Conservation (phyloP, 2,113 vertebrate species). For the Lepisosteus oculatus region DNA sequence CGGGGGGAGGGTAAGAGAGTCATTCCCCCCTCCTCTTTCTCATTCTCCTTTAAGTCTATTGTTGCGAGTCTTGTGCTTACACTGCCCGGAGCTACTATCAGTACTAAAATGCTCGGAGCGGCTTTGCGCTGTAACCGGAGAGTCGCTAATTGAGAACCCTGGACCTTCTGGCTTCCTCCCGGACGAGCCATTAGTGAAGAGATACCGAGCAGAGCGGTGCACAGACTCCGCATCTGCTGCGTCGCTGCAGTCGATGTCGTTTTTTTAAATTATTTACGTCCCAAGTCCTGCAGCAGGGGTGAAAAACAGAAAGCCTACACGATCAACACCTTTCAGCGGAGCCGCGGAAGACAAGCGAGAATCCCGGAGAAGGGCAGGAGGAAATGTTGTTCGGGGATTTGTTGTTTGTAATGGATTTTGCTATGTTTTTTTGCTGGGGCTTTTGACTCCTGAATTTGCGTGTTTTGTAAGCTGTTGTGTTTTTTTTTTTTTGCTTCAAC, state of each 20-base stretch:
- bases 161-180: conserved; percentile 14
- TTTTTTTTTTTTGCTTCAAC: too few relatives aligned
- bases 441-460: too few relatives aligned
- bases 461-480: too few relatives aligned
- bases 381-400: too few relatives aligned
- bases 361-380: too few relatives aligned
- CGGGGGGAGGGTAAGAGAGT: conserved; percentile 30
- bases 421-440: too few relatives aligned
- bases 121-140: conserved; percentile 15
- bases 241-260: conserved; percentile 12
- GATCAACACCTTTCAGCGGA: conserved; percentile 10
- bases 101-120: conserved; percentile 26
- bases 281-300: background rate
- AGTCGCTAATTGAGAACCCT: conserved; percentile 25
- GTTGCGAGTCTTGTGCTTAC: conserved; percentile 58
- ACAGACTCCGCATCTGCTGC: conserved; percentile 5
- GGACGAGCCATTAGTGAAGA: conserved; percentile 20
- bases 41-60: conserved; percentile 58
- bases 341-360: background rate
- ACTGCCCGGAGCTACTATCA: conserved; percentile 37
- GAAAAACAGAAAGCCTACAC: background rate
- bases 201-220: background rate
- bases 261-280: conserved; percentile 11
- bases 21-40: conserved; percentile 33
- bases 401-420: too few relatives aligned